Evolutionary conservation across 1,140 invertebrate genomes (phyloP), one percentile per base, ranked within the genome.

Genomic region (Dolichoris vasculosae): DNA sequence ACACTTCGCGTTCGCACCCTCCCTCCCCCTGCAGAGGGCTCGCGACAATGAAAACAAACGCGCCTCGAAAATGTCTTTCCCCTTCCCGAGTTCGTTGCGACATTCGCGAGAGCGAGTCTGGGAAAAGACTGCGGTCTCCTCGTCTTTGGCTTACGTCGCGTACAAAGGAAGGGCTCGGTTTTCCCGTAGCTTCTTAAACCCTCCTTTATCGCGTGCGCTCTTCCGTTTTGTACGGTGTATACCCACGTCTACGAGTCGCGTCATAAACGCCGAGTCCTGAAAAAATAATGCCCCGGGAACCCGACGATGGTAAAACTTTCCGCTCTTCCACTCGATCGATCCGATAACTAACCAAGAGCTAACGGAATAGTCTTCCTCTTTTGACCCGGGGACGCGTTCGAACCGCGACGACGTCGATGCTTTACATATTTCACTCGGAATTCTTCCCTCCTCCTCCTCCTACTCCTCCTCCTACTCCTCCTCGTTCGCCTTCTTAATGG

Each of bases 1-100:
- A 17, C 75, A 87, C 83, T 84, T 83, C 83, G 85, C 51, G 30
- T 32, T 63, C 82, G 69, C 69, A 55, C 43, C 59, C 32, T 80
- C 48, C 32, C 64, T 20, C 64, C 13, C 30, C 17, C 9, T n/a
- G n/a, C 38, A 1, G 26, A 7, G 38, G 1, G 2, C 67, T 9
- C 48, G 11, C 51, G 35, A 64, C 77, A 63, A 64, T 64, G 38
- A 64, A 64, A 64, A 43, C 51, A 63, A 79, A 81, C 48, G 32
- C 23, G 40, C 26, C 23, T 0, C 17, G 63, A 7, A 67, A 67
- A 81, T 30, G 82, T 32, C 67, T 80, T 23, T 76, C 15, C 43
- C 75, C 63, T n/a, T n/a, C n/a, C n/a, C 26, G 26, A 48, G 46
- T 2, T 51, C 75, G 30, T 46, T 48, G 9, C 11, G 15, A 35